Percentiles rank a stretch among this genome's conserved stretches.
Conservation (phyloP, 2,797 vertebrate species). For the Lacerta viridis region DNA sequence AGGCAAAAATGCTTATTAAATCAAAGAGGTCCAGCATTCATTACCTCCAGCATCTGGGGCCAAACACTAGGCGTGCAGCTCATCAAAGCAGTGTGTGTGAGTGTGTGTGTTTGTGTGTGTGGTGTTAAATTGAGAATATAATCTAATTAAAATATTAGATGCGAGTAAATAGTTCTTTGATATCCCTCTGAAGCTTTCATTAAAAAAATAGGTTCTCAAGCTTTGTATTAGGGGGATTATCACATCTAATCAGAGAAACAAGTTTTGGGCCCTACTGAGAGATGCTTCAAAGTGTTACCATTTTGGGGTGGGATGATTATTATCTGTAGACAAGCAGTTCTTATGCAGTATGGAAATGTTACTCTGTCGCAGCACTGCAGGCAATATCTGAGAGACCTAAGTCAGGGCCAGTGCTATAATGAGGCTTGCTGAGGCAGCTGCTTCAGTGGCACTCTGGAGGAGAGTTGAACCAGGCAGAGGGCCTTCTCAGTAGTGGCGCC, state of each 20-base stretch:
- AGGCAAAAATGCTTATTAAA: conserved; percentile 95
- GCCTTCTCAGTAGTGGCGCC: no score
- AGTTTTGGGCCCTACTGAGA: conserved; percentile 81
- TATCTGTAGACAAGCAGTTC: conserved; percentile 36
- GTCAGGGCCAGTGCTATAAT: neutral
- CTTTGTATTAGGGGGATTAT: conserved; percentile 86
- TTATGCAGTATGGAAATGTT: conserved; percentile 45
- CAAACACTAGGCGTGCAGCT: conserved; percentile 93
- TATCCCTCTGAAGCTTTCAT: conserved; percentile 96
- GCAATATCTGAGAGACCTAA: neutral
- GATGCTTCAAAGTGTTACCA: conserved; percentile 80
- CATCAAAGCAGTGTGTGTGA: conserved; percentile 91
- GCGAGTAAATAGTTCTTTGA: conserved; percentile 98
- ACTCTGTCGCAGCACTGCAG: neutral
- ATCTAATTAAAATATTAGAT: conserved; percentile 99
- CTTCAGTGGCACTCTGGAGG: no score
- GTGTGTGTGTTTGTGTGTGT: conserved; percentile 41
- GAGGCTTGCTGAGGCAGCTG: no score
- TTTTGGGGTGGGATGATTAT: conserved; percentile 53
- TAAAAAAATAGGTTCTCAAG: conserved; percentile 90
- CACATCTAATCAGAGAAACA: conserved; percentile 85
- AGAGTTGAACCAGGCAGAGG: no score
- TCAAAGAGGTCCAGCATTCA: conserved; percentile 92
- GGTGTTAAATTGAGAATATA: conserved; percentile 99
- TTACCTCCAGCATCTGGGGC: conserved; percentile 95